Percentiles rank a stretch among this genome's conserved stretches.
Conservation (phyloP, 1,140 invertebrate species). For the Ectropis grisescens region DNA sequence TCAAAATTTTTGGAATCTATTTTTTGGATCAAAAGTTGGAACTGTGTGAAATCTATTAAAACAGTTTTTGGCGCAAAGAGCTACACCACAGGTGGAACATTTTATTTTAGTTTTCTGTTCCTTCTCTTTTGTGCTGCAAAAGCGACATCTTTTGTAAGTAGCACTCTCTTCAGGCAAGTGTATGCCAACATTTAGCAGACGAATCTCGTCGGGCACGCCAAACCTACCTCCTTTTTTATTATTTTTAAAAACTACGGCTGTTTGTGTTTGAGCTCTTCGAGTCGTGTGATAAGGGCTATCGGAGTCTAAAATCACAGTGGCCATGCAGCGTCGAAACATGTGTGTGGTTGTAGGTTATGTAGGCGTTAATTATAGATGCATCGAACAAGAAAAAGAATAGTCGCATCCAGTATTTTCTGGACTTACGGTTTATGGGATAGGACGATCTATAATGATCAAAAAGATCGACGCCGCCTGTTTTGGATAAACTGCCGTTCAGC, state of each 20-base stretch:
- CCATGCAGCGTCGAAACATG: conserved; percentile 16
- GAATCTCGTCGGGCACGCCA: conserved; percentile 17
- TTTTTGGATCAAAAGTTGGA: conserved; percentile 12
- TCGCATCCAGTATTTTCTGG: conserved; percentile 12
- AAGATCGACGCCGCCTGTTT: no score
- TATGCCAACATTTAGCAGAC: conserved; percentile 20
- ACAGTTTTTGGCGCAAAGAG: conserved; percentile 19
- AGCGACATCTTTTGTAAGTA: conserved; percentile 25
- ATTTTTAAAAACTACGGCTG: conserved; percentile 6
- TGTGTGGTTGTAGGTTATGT: conserved; percentile 23
- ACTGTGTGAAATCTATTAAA: conserved; percentile 19
- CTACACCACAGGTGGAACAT: conserved; percentile 17
- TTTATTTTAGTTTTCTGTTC: conserved; percentile 22
- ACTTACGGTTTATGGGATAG: conserved; percentile 13
- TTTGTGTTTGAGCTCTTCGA: conserved; percentile 12
- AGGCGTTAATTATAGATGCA: conserved; percentile 22
- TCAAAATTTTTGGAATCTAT: conserved; percentile 5
- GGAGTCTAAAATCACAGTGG: conserved; percentile 22
- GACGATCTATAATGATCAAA: conserved; percentile 25
- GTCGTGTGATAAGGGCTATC: conserved; percentile 15
- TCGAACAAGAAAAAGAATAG: conserved; percentile 14
- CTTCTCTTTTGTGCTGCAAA: no score
- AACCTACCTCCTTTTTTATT: conserved; percentile 12
- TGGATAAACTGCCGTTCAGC: no score
- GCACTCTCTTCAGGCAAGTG: conserved; percentile 12